phyloP scores from a whole-genome alignment of 2,113 vertebrate genomes.

The Xenopus laevis region DNA sequence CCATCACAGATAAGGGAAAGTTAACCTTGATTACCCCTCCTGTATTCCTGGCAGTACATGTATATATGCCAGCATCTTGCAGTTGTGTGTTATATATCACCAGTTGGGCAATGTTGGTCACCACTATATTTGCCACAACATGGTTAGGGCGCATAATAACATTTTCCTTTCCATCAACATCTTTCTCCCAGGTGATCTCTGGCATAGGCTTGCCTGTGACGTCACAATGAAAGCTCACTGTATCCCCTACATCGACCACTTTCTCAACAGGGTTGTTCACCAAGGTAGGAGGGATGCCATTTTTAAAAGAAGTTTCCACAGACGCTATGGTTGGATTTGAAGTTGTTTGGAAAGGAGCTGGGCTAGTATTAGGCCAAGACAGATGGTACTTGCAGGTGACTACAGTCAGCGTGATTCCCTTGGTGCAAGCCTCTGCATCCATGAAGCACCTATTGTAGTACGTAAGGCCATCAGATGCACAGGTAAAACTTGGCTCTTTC shows the following conservation, averaged over 20 bases:
- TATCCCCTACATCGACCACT: constrained; percentile 76
- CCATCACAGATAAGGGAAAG: constrained; percentile 78
- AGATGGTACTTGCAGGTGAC: constrained; percentile 89
- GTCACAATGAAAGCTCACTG: constrained; percentile 89
- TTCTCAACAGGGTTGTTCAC: constrained; percentile 72
- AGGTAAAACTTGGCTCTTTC: constrained; percentile 93
- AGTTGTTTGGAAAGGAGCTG: constrained; percentile 79
- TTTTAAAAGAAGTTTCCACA: constrained; percentile 68
- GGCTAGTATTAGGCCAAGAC: constrained; percentile 86
- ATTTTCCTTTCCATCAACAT: constrained; percentile 69
- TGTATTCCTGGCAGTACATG: constrained; percentile 78
- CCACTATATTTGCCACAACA: constrained; percentile 83
- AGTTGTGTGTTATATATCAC: constrained; percentile 89
- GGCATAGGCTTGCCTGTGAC: constrained; percentile 78
- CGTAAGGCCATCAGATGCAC: constrained; percentile 92
- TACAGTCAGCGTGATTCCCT: constrained; percentile 80
- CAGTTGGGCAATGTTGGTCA: constrained; percentile 90
- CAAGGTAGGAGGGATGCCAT: constrained; percentile 65
- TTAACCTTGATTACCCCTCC: constrained; percentile 74
- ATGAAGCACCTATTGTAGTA: constrained; percentile 98
- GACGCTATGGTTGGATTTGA: constrained; percentile 78
- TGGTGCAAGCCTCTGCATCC: constrained; percentile 95
- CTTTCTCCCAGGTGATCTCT: constrained; percentile 91
- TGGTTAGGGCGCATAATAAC: constrained; percentile 86
- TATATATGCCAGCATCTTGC: constrained; percentile 83